Percentiles rank a stretch among this genome's conserved stretches.
Evolutionary conservation across 1,140 invertebrate species (phyloP).

Genomic region (Ceratina calcarata): DNA sequence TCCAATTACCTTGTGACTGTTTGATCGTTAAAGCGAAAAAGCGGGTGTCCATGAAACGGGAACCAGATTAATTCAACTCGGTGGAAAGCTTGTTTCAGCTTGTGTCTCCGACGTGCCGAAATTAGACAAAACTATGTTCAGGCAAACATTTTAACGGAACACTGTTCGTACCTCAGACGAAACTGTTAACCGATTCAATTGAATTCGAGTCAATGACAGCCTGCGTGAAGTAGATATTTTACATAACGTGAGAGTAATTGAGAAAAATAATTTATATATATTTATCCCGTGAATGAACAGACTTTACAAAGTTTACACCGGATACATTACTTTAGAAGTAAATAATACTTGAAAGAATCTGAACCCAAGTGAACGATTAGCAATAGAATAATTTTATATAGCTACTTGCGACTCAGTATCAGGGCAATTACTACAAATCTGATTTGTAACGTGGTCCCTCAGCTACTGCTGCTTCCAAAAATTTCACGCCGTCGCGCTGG

Average conservation of each 20-base stretch:
- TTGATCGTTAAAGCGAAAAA: conserved; percentile 10
- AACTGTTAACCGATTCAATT: conserved; percentile 33
- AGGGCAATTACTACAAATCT: too few relatives aligned
- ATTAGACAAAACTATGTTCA: conserved; percentile 39
- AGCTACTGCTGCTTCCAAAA: background rate
- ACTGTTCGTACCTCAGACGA: background rate
- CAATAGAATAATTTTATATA: too few relatives aligned
- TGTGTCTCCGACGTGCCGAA: conserved; percentile 28
- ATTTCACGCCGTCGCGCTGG: background rate
- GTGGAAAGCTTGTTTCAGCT: conserved; percentile 15
- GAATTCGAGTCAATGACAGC: conserved; percentile 6
- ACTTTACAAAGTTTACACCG: too few relatives aligned
- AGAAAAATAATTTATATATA: too few relatives aligned
- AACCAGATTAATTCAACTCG: conserved; percentile 35
- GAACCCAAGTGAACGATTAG: too few relatives aligned
- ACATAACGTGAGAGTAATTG: conserved; percentile 7
- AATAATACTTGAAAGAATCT: too few relatives aligned
- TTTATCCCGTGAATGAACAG: too few relatives aligned
- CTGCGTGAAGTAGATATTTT: background rate
- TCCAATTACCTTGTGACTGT: conserved; percentile 5
- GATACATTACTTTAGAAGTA: too few relatives aligned
- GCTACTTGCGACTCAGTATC: too few relatives aligned
- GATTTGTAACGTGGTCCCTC: too few relatives aligned
- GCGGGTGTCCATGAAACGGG: background rate
- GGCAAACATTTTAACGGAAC: conserved; percentile 29